Conservation (phyloP, 2,888 invertebrate species). For the Deroplatys truncata region DNA sequence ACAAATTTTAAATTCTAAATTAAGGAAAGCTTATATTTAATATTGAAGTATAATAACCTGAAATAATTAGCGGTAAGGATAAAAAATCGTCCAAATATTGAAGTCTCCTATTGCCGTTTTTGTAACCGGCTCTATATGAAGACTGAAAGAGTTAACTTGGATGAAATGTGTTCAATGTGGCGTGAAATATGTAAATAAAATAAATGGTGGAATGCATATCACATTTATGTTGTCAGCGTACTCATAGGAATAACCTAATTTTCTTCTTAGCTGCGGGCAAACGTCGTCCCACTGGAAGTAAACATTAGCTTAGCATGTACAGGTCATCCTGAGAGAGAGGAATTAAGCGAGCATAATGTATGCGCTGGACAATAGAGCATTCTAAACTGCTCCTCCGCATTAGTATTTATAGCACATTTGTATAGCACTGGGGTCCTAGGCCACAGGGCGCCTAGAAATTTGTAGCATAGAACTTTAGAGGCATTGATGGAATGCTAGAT, state of each 20-base stretch:
- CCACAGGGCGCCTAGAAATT: neutral
- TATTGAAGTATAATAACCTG: no score
- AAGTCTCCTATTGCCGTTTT: no score
- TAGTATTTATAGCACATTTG: neutral
- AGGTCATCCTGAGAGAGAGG: neutral
- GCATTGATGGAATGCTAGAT: no score
- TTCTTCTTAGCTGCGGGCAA: neutral
- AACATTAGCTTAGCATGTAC: neutral
- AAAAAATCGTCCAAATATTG: no score
- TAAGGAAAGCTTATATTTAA: no score
- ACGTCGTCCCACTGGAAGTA: neutral
- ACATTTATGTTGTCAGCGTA: neutral
- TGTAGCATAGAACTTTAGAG: neutral
- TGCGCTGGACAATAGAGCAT: neutral
- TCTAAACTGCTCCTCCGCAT: neutral
- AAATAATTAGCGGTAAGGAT: no score
- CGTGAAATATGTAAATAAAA: no score
- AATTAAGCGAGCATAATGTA: neutral
- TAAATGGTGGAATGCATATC: no score
- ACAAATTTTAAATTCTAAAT: no score
- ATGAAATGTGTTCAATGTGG: no score
- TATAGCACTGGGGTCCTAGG: neutral
- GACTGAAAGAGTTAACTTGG: no score
- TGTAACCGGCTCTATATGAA: no score
- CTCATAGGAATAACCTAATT: neutral